Percentiles rank a stretch among this genome's conserved stretches.
Conservation (phyloP, 1,140 invertebrate species). For the Drosophila erecta region DNA sequence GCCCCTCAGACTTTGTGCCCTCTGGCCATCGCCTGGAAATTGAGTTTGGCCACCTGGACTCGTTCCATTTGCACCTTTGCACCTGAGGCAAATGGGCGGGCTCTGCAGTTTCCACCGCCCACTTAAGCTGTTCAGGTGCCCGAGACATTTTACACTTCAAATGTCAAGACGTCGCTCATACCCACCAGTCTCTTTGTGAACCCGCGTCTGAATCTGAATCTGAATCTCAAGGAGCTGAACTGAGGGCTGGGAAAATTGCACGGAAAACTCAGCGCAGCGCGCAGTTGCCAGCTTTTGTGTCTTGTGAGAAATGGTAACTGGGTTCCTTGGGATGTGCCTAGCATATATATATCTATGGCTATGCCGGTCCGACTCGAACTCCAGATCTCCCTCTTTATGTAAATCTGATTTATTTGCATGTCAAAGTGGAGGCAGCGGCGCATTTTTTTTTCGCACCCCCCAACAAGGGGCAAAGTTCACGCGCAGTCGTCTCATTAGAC, state of each 20-base stretch:
- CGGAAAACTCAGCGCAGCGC: conserved; percentile 36
- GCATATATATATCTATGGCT: conserved; percentile 29
- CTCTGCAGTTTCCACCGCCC: not conserved
- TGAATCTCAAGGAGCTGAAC: conserved; percentile 35
- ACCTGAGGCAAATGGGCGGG: conserved; percentile 4
- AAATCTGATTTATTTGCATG: conserved; percentile 84
- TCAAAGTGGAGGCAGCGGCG: conserved; percentile 65
- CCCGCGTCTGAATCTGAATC: conserved; percentile 8
- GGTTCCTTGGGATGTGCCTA: conserved; percentile 27
- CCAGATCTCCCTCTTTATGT: conserved; percentile 57
- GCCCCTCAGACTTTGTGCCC: conserved; percentile 12
- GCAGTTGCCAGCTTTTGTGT: conserved; percentile 48
- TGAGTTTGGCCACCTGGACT: conserved; percentile 42
- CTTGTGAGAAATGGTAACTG: conserved; percentile 40
- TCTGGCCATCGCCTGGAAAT: conserved; percentile 22
- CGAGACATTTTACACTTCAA: conserved; percentile 40
- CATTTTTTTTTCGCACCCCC: conserved; percentile 9
- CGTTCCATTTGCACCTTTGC: conserved; percentile 44
- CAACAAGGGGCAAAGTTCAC: conserved; percentile 11
- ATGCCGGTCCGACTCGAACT: conserved; percentile 18
- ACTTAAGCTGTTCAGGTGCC: conserved; percentile 11
- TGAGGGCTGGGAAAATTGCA: conserved; percentile 34
- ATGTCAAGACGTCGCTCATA: conserved; percentile 48
- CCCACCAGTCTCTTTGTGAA: conserved; percentile 19
- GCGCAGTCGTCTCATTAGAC: conserved; percentile 59